Base-by-base conservation (phyloP, 2,113 vertebrate species). In the Leptosomus discolor region DNA sequence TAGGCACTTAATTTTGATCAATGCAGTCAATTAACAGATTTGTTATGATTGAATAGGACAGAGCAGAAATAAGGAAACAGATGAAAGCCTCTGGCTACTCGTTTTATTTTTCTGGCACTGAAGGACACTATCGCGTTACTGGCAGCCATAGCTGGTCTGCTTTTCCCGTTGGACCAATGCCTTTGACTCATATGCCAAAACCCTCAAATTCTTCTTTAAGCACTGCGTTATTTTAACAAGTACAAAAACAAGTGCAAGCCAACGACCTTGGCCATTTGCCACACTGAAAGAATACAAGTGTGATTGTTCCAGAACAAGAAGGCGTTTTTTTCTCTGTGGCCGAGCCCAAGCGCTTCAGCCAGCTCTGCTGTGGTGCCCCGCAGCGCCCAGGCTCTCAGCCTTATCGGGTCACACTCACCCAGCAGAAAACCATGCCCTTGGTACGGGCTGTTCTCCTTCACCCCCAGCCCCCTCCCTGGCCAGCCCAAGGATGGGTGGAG, bases 291-390 rank as follows among this genome's bases (percentile, higher is more conserved):
- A 34, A 92, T 94, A 80, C 76, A 89, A 95, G 34, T 7, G 45
- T 41, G 48, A 83, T 50, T 80, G 70, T 37, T 83, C 37, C 5
- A 0, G 0, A 69, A 60, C 17, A 65, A 74, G 79, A 88, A 67
- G 34, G 68, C 0, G 2, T 23, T 60, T 70, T 56, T 90, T 32
- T 51, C 11, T 43, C 46, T 24, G 41, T 26, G 65, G 69, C 70
- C 0, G 1, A 79, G 41, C 17, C 3, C 1, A 61, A 56, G 36
- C 2, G 5, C 20, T 45, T 58, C 36, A 51, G 88, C 45, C n/a
- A 53, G 56, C 86, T 75, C 76, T 68, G 43, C 58, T 34, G 41
- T 3, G 26, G 64, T 3, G 34, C 26, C 23, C 7, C 6, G 3
- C 56, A 27, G 71, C 2, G 1, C 50, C 36, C 1, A 4, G 19